A percentile compares a stretch with the other conserved stretches of the same genome.
Conservation (phyloP, 2,888 invertebrate species). For the Drosophila emarginata region DNA sequence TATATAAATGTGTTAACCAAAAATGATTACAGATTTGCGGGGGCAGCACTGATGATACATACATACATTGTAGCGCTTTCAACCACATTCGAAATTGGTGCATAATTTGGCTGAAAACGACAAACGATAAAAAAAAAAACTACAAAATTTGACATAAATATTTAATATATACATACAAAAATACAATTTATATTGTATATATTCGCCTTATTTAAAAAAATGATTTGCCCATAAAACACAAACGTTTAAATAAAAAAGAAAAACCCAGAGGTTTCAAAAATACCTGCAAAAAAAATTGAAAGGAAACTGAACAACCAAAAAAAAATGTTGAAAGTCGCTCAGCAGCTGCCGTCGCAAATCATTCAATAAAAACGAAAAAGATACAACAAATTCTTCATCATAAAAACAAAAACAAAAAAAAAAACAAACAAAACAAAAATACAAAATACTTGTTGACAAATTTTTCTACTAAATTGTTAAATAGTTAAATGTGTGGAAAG, state of each 20-base stretch:
- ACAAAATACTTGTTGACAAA: slow-evolving; percentile 65
- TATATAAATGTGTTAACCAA: slow-evolving; percentile 33
- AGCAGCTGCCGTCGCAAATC: slow-evolving; percentile 35
- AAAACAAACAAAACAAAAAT: not conserved
- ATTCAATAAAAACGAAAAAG: not conserved
- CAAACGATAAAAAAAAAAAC: slow-evolving; percentile 11
- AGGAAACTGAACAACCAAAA: not conserved
- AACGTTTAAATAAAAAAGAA: slow-evolving; percentile 31
- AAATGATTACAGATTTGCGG: slow-evolving; percentile 44
- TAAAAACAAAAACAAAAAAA: not conserved
- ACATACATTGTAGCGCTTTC: slow-evolving; percentile 13
- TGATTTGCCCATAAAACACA: slow-evolving; percentile 48
- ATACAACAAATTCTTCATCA: slow-evolving; percentile 4
- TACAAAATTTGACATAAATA: slow-evolving; percentile 36
- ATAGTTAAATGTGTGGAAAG: slow-evolving; percentile 57
- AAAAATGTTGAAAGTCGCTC: slow-evolving; percentile 16
- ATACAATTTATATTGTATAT: slow-evolving; percentile 20
- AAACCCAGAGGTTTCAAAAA: slow-evolving; percentile 79
- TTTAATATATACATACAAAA: slow-evolving; percentile 34
- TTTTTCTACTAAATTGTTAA: slow-evolving; percentile 71
- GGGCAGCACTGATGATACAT: slow-evolving; percentile 19
- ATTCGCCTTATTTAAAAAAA: slow-evolving; percentile 61
- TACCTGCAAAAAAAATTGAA: slow-evolving; percentile 68
- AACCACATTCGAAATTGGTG: slow-evolving; percentile 52
- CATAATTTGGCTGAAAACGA: slow-evolving; percentile 48